These are phyloP conservation scores for Athalia circularis DNA, from an alignment of 2,888 invertebrate genomes.

Conservation along the genomic window DNA sequence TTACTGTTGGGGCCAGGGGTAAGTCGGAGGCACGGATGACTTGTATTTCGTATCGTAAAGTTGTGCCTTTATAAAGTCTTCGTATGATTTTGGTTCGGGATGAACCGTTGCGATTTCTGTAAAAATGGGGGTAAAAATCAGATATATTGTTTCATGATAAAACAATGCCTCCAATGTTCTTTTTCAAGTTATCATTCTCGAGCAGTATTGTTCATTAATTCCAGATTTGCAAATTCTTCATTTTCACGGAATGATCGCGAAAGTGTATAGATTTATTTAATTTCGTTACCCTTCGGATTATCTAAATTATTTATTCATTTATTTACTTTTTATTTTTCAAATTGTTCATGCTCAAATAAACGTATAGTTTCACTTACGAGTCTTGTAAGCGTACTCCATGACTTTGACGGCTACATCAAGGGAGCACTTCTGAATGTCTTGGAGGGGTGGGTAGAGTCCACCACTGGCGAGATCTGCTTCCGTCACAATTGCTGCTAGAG, in stretches of 20 bases:
- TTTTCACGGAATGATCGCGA: too few relatives aligned
- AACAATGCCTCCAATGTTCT: slow-evolving; percentile 14
- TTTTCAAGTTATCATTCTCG: not conserved
- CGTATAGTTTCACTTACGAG: slow-evolving; percentile 75
- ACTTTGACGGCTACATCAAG: slow-evolving; percentile 89
- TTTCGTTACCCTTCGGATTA: too few relatives aligned
- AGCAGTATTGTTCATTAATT: not conserved
- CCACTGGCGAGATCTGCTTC: slow-evolving; percentile 88
- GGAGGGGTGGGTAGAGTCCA: slow-evolving; percentile 93
- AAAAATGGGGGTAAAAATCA: slow-evolving; percentile 54
- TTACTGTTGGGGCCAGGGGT: slow-evolving; percentile 76
- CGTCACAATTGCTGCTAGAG: slow-evolving; percentile 87
- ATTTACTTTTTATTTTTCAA: not conserved
- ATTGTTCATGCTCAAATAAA: slow-evolving; percentile 8
- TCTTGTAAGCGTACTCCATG: slow-evolving; percentile 88
- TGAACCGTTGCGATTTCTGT: slow-evolving; percentile 86
- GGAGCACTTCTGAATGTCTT: slow-evolving; percentile 89
- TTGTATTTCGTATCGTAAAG: slow-evolving; percentile 86
- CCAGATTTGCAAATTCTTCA: too few relatives aligned
- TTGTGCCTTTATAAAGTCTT: slow-evolving; percentile 86
- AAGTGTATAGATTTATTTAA: too few relatives aligned
- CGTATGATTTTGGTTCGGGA: slow-evolving; percentile 85
- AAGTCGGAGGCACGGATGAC: slow-evolving; percentile 82
- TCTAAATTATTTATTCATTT: not conserved
- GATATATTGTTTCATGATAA: slow-evolving; percentile 17